These are phyloP conservation scores for Dolomedes plantarius DNA, from an alignment of 2,888 invertebrate species.

Conservation along the genomic window DNA sequence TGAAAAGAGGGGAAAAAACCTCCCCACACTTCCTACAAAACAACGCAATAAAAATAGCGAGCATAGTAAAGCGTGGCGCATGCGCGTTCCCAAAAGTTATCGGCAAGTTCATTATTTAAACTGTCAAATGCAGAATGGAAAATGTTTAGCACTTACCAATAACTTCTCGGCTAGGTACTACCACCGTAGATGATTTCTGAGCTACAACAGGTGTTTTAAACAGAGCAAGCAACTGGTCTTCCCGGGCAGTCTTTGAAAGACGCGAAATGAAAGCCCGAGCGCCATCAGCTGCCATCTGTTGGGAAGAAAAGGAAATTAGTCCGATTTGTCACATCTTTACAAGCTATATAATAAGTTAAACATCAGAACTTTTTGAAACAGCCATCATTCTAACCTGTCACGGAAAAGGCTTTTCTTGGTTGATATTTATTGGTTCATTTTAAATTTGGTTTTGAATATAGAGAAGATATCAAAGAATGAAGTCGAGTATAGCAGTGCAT, in stretches of 20 bases:
- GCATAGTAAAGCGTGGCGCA: not conserved
- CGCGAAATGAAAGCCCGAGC: constrained; percentile 25
- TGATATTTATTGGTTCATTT: too few species aligned
- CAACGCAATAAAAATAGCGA: too few species aligned
- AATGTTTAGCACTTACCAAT: constrained; percentile 35
- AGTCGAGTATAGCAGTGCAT: too few species aligned
- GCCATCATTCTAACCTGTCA: too few species aligned
- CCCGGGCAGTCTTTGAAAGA: constrained; percentile 33
- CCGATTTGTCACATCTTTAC: not conserved
- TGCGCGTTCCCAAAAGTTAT: not conserved
- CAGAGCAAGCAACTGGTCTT: constrained; percentile 59
- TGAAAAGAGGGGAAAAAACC: too few species aligned
- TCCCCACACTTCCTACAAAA: too few species aligned
- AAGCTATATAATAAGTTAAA: too few species aligned
- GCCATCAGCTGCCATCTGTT: constrained; percentile 57
- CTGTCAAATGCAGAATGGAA: constrained; percentile 17
- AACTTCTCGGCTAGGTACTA: constrained; percentile 33
- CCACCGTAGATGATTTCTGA: constrained; percentile 21
- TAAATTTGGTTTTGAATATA: too few species aligned
- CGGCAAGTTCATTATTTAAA: not conserved
- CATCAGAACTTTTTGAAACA: too few species aligned
- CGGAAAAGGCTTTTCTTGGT: too few species aligned
- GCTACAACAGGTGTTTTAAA: constrained; percentile 51
- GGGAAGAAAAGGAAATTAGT: constrained; percentile 31
- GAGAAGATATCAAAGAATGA: too few species aligned